These are phyloP conservation scores for Atta cephalotes DNA, from an alignment of 1,140 invertebrate species.

Conservation along the genomic window DNA sequence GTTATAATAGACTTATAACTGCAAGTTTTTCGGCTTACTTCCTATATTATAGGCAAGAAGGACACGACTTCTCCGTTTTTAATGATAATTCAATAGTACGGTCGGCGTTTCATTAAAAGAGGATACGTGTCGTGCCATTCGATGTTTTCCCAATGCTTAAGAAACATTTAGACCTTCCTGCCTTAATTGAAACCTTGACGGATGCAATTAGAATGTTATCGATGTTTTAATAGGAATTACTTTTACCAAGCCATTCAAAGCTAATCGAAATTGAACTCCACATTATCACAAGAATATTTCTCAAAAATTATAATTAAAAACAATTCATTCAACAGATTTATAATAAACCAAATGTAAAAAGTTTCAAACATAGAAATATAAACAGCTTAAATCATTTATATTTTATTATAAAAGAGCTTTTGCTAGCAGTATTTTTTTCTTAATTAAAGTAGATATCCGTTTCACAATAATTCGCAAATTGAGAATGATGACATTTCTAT, in stretches of 20 bases:
- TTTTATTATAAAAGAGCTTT: conserved; percentile 1
- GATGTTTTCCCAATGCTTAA: not conserved
- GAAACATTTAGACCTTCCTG: conserved; percentile 1
- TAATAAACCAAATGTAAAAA: not conserved
- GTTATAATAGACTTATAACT: not conserved
- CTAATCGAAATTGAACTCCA: not conserved
- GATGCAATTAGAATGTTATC: not conserved
- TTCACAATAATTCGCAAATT: not conserved
- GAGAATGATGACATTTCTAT: not conserved
- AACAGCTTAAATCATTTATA: not conserved
- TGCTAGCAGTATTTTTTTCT: not conserved
- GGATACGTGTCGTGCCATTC: not conserved
- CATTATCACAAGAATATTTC: not conserved
- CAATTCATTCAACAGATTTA: not conserved
- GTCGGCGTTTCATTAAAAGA: conserved; percentile 16
- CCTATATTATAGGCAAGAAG: conserved; percentile 2
- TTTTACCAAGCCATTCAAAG: conserved; percentile 3
- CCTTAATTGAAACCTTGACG: conserved; percentile 12
- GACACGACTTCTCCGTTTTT: conserved; percentile 64
- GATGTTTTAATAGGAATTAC: not conserved
- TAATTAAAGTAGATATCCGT: not conserved
- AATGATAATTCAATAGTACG: conserved; percentile 76
- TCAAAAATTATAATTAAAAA: not conserved
- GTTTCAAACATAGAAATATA: too few species aligned
- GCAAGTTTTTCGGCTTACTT: not conserved